Conservation (phyloP, 2,888 invertebrate species). For the Eudemis profundana region DNA sequence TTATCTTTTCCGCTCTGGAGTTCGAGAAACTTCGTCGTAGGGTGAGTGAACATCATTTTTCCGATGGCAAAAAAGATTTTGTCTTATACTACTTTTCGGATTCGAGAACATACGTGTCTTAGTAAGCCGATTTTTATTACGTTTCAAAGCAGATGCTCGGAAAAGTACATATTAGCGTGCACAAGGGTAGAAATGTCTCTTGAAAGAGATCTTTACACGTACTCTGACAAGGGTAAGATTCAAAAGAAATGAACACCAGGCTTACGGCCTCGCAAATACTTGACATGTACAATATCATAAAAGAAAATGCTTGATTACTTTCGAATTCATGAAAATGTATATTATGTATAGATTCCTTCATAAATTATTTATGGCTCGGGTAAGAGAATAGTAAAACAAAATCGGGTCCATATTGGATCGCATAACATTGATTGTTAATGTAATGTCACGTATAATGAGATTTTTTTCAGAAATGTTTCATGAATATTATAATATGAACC, state of each 20-base stretch:
- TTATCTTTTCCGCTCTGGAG: constrained; percentile 59
- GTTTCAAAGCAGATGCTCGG: constrained; percentile 70
- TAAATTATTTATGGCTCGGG: not conserved
- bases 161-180: constrained; percentile 71
- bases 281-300: not conserved
- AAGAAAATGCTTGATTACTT: not conserved
- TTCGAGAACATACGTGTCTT: constrained; percentile 68
- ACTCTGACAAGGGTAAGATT: constrained; percentile 44
- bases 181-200: constrained; percentile 65
- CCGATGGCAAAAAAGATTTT: constrained; percentile 51
- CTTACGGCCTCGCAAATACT: constrained; percentile 12
- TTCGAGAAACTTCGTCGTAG: constrained; percentile 54
- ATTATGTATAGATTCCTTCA: not conserved
- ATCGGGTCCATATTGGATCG: not conserved
- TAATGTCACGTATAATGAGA: too few relatives aligned
- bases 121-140: constrained; percentile 82
- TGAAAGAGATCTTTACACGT: constrained; percentile 53
- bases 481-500: too few relatives aligned
- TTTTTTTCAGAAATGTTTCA: too few relatives aligned
- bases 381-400: not conserved
- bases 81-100: constrained; percentile 61
- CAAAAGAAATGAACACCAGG: constrained; percentile 49
- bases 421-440: not conserved
- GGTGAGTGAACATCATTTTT: constrained; percentile 19
- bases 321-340: constrained; percentile 1